Evolutionary conservation across 2,888 invertebrate species (phyloP).

Genomic region (Melipona beecheii): DNA sequence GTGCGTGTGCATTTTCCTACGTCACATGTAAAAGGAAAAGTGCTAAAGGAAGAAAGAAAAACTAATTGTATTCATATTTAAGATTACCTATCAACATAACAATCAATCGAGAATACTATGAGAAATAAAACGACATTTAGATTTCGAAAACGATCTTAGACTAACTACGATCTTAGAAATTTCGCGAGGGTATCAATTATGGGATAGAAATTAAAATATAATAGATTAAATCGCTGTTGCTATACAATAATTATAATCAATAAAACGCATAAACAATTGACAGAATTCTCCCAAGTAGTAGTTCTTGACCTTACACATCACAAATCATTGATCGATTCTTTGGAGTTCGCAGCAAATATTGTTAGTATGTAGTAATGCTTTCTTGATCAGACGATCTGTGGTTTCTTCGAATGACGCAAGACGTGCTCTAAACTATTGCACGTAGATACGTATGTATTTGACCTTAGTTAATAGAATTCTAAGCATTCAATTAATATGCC

Average conservation of each 20-base stretch:
- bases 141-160: not conserved
- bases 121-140: not conserved
- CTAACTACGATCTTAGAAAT: not conserved
- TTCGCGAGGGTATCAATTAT: not conserved
- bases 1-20: not conserved
- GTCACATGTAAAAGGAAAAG: not conserved
- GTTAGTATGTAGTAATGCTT: conserved; percentile 28
- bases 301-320: conserved; percentile 38
- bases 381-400: conserved; percentile 42
- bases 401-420: conserved; percentile 61
- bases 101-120: not conserved
- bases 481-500: conserved; percentile 75
- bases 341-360: conserved; percentile 25
- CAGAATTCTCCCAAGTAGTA: conserved; percentile 25
- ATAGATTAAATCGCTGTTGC: not conserved
- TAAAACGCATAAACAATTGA: conserved; percentile 1
- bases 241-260: not conserved
- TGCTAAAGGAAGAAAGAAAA: conserved; percentile 40
- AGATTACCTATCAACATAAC: not conserved
- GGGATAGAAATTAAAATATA: not conserved
- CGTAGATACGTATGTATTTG: conserved; percentile 69
- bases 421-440: conserved; percentile 39
- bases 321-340: conserved; percentile 52
- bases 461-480: conserved; percentile 73
- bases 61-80: conserved; percentile 50